Base-by-base conservation (phyloP, 2,888 invertebrate species). In the Tetranychus truncatus region DNA sequence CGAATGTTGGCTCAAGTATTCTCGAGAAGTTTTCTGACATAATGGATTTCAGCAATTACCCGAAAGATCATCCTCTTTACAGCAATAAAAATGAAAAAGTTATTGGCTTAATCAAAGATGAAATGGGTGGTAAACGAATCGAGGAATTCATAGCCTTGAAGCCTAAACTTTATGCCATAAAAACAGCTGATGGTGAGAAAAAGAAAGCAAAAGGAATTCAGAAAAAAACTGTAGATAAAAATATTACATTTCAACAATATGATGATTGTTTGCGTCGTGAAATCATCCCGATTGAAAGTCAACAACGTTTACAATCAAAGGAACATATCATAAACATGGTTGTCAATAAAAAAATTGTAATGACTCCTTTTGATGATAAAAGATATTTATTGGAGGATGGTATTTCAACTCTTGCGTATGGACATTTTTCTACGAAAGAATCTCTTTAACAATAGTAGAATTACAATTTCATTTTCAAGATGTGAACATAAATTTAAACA, bases 361-460 rank as follows among this genome's bases (percentile, higher is more conserved):
- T 69, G 9, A 69, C 69, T 69, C 69, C 69, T 11, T 69, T 69
- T 3, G 69, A 69, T 20, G 69, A 69, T 69, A 69, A 69, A 11
- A 18, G 69, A n/a, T 69, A 21, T 69, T 69, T 24, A 9, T n/a
- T 69, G 69, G 20, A 69, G 6, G 11, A 69, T 69, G 5, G 11
- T 6, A 55, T 55, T 2, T 55, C 55, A 55, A 11, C 55, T 9
- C 6, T 11, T 55, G 55, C 55, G 6, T 55, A 11, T 55, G 55
- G 55, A 11, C 55, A 55, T 55, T 9, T 55, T 55, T 1, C 15
- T 55, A 55, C 55, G 6, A 55, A 55, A 55, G 1, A 55, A 55
- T 55, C 6, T 55, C 6, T 15, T 55, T 6, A 55, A 11, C 9
- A 11, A 55, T 1, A 4, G 6, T 11, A 11, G 6, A 9, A 55